phyloP scores from a whole-genome alignment of 2,797 vertebrate genomes.

The Babyrousa celebensis region DNA sequence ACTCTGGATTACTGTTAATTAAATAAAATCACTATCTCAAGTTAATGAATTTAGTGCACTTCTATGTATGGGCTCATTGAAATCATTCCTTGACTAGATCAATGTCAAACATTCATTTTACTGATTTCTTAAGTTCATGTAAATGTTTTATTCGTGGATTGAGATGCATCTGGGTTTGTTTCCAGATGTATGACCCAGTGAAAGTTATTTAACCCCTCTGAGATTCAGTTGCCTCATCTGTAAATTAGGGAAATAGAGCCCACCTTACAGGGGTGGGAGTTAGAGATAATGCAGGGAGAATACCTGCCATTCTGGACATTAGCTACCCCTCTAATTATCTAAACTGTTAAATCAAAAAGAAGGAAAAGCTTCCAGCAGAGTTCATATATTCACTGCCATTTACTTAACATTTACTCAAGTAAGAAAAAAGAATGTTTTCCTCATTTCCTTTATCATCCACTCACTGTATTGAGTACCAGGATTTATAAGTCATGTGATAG shows the following conservation, averaged over 20 bases:
- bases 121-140: not conserved
- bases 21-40: not conserved
- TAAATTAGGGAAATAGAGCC: not conserved
- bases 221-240: not conserved
- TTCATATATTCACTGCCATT: not conserved
- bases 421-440: slow-evolving; percentile 31
- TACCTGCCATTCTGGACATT: not conserved
- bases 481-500: slow-evolving; percentile 2
- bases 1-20: not conserved
- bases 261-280: not conserved
- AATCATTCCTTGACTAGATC: not conserved
- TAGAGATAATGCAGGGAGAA: not conserved
- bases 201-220: not conserved
- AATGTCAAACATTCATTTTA: not conserved
- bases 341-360: not conserved
- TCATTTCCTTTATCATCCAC: slow-evolving; percentile 19
- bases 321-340: not conserved
- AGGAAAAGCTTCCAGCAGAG: not conserved
- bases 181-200: not conserved
- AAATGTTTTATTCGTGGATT: not conserved
- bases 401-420: not conserved
- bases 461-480: not conserved
- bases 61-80: not conserved
- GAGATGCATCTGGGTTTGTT: not conserved
- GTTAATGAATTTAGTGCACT: not conserved